Evolutionary conservation across 2,797 vertebrate genomes (phyloP), one percentile per base, ranked within the genome.

Genomic region (Danio albolineatus): DNA sequence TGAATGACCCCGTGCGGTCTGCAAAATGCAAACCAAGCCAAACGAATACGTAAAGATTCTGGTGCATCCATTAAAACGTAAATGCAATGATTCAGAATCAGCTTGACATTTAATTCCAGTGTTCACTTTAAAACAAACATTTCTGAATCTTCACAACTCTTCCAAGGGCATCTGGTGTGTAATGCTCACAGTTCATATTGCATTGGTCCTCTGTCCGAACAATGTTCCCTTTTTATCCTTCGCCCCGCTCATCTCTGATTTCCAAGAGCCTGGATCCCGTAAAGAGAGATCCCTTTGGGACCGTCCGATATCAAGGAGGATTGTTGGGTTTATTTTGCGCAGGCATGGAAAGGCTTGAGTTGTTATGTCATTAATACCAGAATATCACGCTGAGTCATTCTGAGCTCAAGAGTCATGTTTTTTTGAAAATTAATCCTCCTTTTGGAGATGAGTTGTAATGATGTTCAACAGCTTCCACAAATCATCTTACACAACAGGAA

Each of bases 401-500:
- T n/a, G 71, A 79, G 62, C 36, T 73, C 12, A 74, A 76, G 28
- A 28, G 70, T 61, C 19, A 76, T 41, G 60, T 7, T 16, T 54
- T 21, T 39, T 46, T n/a, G 1, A 10, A 36, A 43, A 36, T 48
- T 73, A 84, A 84, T 84, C 83, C 79, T 78, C 7, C 44, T 72
- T 73, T 78, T 51, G 38, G 75, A 74, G 75, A 73, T 19, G 39
- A 66, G 41, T 67, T 69, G 12, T 44, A 28, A 59, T 62, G 57
- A 62, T 54, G 48, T 72, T 61, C 56, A 65, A 7, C 7, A 66
- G 44, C n/a, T 44, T 65, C 54, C 4, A 5, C 17, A 79, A 73
- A 78, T 75, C 19, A 41, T 75, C 73, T 81, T 80, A 80, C 59
- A 72, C 69, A 77, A 76, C 51, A 44, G 61, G 43, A 62, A 67